Percentiles rank a stretch among this genome's conserved stretches.
phyloP scores from a whole-genome alignment of 2,888 invertebrate genomes.

The Drosophila falleni region DNA sequence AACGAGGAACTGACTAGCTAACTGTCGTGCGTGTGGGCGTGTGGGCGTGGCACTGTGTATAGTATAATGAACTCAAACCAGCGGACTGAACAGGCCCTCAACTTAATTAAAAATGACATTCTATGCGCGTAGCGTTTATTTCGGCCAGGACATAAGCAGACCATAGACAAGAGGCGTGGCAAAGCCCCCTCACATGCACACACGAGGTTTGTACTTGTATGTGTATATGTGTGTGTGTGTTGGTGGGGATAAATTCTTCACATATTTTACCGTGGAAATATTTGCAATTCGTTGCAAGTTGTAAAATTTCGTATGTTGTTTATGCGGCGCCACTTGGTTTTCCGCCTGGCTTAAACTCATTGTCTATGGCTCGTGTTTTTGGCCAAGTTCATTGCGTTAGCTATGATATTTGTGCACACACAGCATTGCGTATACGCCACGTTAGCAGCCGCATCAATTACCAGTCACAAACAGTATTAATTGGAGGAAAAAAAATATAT shows the following conservation, averaged over 20 bases:
- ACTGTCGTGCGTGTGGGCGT: neutral
- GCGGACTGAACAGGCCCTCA: slow-evolving; percentile 69
- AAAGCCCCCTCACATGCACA: slow-evolving; percentile 3
- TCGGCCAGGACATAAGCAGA: slow-evolving; percentile 28
- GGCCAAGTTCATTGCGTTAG: slow-evolving; percentile 45
- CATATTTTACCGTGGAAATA: slow-evolving; percentile 72
- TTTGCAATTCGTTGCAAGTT: slow-evolving; percentile 65
- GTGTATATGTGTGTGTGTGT: slow-evolving; percentile 1
- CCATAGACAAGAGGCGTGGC: slow-evolving; percentile 31
- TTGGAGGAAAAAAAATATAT: slow-evolving; percentile 7
- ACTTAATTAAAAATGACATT: slow-evolving; percentile 81
- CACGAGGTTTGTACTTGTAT: neutral
- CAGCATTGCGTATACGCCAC: slow-evolving; percentile 48
- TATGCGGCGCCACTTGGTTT: slow-evolving; percentile 57
- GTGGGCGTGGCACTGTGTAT: slow-evolving; percentile 19
- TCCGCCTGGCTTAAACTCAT: slow-evolving; percentile 21
- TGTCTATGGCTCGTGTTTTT: slow-evolving; percentile 28
- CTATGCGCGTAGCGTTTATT: slow-evolving; percentile 55
- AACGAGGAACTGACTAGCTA: slow-evolving; percentile 28
- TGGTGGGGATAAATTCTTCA: slow-evolving; percentile 45
- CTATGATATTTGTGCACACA: slow-evolving; percentile 16
- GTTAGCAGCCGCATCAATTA: slow-evolving; percentile 36
- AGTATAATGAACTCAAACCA: slow-evolving; percentile 74
- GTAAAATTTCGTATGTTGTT: slow-evolving; percentile 59
- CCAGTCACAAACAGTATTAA: slow-evolving; percentile 23